These are phyloP conservation scores for Brachyhypopomus gauderio DNA, from an alignment of 2,113 vertebrate genomes.

Conservation along the genomic window DNA sequence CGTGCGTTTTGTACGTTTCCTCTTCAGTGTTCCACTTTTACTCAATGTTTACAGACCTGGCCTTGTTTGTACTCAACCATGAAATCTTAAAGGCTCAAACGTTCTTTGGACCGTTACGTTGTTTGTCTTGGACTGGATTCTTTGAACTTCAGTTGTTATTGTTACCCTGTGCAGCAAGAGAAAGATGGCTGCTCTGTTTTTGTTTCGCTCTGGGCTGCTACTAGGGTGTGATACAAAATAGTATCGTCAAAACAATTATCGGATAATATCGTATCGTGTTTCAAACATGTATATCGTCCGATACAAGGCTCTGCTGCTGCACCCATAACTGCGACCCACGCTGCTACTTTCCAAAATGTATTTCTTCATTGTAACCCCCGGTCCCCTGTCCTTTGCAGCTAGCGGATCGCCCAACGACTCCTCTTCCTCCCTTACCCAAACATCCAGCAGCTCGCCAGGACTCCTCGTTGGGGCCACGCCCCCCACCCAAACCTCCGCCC, in stretches of 20 bases:
- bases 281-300: too few species aligned
- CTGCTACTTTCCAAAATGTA: too few species aligned
- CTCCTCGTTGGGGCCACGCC: constrained; percentile 50
- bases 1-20: too few species aligned
- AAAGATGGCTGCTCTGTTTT: background rate
- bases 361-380: constrained; percentile 32
- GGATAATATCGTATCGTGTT: too few species aligned
- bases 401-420: constrained; percentile 83
- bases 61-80: background rate
- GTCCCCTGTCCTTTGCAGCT: constrained; percentile 86
- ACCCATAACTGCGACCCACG: too few species aligned
- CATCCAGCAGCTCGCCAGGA: constrained; percentile 68
- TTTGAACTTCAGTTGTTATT: background rate
- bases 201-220: background rate
- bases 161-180: background rate
- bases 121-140: background rate
- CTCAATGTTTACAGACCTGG: too few species aligned
- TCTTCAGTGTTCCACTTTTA: too few species aligned
- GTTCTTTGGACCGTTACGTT: background rate
- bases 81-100: background rate
- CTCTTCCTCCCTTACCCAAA: constrained; percentile 70
- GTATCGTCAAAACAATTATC: too few species aligned
- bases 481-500: constrained; percentile 62
- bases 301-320: too few species aligned
- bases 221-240: too few species aligned